Evolutionary conservation across 2,888 invertebrate species (phyloP).

Genomic region (Rotaria magnacalcarata): DNA sequence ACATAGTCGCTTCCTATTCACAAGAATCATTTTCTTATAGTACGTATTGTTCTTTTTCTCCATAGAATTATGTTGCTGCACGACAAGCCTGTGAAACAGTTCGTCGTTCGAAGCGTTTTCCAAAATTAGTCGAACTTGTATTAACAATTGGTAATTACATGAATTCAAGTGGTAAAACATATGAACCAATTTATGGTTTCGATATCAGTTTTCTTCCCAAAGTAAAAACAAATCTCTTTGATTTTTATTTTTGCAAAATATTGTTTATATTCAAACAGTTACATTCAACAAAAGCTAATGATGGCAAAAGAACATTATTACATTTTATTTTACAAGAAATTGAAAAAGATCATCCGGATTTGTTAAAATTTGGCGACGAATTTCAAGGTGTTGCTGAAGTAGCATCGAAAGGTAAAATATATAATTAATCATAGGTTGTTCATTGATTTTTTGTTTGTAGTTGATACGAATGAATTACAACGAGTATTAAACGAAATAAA

Average conservation of each 20-base stretch:
- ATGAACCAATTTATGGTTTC: slow-evolving; percentile 81
- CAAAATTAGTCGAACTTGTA: slow-evolving; percentile 79
- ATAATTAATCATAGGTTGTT: not conserved
- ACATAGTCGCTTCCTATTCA: too few relatives aligned
- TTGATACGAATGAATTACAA: slow-evolving; percentile 60
- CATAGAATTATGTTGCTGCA: not conserved
- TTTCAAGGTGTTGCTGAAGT: slow-evolving; percentile 77
- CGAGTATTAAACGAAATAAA: slow-evolving; percentile 72
- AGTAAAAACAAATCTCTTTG: slow-evolving; percentile 61
- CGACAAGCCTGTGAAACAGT: slow-evolving; percentile 80
- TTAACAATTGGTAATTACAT: slow-evolving; percentile 88
- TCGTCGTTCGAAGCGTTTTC: slow-evolving; percentile 80
- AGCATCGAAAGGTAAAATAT: slow-evolving; percentile 66
- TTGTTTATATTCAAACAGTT: slow-evolving; percentile 53
- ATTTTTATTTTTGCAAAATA: too few relatives aligned
- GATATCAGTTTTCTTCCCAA: slow-evolving; percentile 92
- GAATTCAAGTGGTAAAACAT: slow-evolving; percentile 89
- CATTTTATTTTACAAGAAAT: slow-evolving; percentile 84
- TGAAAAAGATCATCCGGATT: slow-evolving; percentile 80
- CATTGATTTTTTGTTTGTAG: slow-evolving; percentile 50
- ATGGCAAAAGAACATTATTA: slow-evolving; percentile 83
- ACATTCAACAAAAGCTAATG: slow-evolving; percentile 71
- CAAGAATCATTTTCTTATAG: too few relatives aligned
- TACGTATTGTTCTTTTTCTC: too few relatives aligned
- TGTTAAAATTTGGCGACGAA: slow-evolving; percentile 76